Percentiles rank a stretch among this genome's conserved stretches.
phyloP scores from a whole-genome alignment of 2,888 invertebrate species.

The Ormyrus nitidulus region DNA sequence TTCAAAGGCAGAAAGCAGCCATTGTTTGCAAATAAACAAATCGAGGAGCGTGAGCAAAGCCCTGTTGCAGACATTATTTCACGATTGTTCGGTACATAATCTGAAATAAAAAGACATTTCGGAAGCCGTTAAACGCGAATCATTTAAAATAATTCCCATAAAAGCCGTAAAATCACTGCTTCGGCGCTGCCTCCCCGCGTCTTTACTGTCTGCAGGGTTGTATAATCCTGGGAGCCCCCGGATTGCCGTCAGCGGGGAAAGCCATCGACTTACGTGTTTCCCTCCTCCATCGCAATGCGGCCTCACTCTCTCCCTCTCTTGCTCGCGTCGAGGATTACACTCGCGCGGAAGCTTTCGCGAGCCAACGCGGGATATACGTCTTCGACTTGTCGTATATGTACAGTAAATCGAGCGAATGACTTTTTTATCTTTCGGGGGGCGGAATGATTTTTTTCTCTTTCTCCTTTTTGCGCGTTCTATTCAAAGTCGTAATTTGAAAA shows the following conservation, averaged over 20 bases:
- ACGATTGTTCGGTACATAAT: too few relatives aligned
- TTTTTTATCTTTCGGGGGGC: slow-evolving; percentile 27
- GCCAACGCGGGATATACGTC: neutral
- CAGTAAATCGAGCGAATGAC: slow-evolving; percentile 36
- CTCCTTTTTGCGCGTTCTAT: slow-evolving; percentile 28
- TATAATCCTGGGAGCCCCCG: slow-evolving; percentile 50
- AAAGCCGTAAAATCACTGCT: slow-evolving; percentile 38
- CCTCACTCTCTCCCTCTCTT: neutral
- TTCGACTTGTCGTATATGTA: neutral
- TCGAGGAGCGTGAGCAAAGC: too few relatives aligned
- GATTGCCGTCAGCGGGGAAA: slow-evolving; percentile 60
- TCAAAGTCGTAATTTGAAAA: slow-evolving; percentile 52
- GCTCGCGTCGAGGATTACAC: slow-evolving; percentile 34
- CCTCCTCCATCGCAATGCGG: slow-evolving; percentile 39
- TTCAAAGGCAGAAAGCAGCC: neutral
- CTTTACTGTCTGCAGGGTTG: slow-evolving; percentile 53
- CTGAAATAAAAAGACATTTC: too few relatives aligned
- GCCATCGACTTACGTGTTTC: slow-evolving; percentile 61
- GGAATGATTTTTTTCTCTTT: slow-evolving; percentile 34
- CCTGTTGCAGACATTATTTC: too few relatives aligned
- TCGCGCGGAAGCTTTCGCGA: slow-evolving; percentile 7
- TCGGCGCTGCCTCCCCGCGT: slow-evolving; percentile 16
- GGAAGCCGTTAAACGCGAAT: neutral
- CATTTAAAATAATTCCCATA: slow-evolving; percentile 33
- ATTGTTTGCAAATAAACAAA: neutral